These are phyloP conservation scores for Chloropsis hardwickii DNA, from an alignment of 2,113 vertebrate genomes.

Conservation along the genomic window DNA sequence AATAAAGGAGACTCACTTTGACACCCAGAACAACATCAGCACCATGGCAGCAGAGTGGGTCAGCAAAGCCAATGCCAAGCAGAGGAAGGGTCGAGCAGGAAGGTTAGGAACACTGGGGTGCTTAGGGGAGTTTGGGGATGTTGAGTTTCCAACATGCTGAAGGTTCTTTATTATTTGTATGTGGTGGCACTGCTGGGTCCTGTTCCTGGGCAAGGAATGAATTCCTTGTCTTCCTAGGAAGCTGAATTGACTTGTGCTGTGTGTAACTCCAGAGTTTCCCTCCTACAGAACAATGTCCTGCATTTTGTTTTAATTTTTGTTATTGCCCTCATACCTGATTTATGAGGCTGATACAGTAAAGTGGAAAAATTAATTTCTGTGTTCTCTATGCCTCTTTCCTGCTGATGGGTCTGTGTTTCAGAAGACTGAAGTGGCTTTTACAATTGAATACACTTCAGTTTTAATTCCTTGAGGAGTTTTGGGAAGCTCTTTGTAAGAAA, in stretches of 20 bases:
- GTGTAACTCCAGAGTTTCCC: not conserved
- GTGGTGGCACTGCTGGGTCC: not conserved
- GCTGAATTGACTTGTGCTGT: not conserved
- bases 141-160: not conserved
- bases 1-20: conserved; percentile 97
- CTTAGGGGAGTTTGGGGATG: not conserved
- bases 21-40: conserved; percentile 97
- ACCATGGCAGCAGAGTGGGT: conserved; percentile 98
- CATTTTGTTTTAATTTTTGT: not conserved
- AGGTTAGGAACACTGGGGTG: conserved; percentile 70
- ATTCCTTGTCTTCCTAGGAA: not conserved
- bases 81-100: conserved; percentile 94
- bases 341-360: not conserved
- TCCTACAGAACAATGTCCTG: not conserved
- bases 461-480: not conserved
- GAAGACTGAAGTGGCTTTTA: not conserved
- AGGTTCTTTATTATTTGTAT: fast-evolving
- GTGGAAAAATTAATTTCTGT: not conserved
- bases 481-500: not conserved
- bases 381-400: not conserved
- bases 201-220: not conserved
- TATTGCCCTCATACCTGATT: not conserved
- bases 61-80: conserved; percentile 94
- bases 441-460: not conserved
- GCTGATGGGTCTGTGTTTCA: not conserved